These are phyloP conservation scores for Glaucidium brasilianum DNA, from an alignment of 2,113 vertebrate species.

Conservation along the genomic window DNA sequence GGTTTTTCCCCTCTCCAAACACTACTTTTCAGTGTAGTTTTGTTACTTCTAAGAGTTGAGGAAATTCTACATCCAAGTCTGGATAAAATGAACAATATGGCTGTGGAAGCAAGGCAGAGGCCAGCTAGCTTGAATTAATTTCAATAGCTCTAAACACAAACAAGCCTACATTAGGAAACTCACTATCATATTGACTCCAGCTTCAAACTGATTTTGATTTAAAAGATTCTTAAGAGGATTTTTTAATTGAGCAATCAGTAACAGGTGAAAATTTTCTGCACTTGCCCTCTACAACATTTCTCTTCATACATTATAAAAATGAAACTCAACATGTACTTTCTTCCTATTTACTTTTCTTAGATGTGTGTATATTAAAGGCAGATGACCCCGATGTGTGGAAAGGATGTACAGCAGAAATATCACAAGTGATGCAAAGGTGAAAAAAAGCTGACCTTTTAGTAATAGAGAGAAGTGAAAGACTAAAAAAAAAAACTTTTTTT, in stretches of 20 bases:
- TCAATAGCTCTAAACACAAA: neutral
- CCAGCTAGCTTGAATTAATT: neutral
- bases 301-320: accelerated
- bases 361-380: neutral
- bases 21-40: neutral
- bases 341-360: neutral
- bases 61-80: neutral
- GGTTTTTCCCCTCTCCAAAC: accelerated
- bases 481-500: no score
- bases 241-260: neutral
- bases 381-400: neutral
- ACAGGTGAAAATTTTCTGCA: neutral
- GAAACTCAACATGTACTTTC: neutral
- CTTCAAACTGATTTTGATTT: neutral
- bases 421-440: neutral
- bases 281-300: neutral
- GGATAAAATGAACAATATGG: neutral
- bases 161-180: neutral
- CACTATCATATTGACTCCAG: accelerated
- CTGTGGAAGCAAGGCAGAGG: neutral
- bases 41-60: neutral
- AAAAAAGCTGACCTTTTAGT: neutral
- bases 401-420: neutral
- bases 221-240: neutral
- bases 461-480: neutral